These are phyloP conservation scores for Sanderia malayensis DNA, from an alignment of 30 jellyfish, hydroid and myxozoan species.

Conservation along the genomic window DNA sequence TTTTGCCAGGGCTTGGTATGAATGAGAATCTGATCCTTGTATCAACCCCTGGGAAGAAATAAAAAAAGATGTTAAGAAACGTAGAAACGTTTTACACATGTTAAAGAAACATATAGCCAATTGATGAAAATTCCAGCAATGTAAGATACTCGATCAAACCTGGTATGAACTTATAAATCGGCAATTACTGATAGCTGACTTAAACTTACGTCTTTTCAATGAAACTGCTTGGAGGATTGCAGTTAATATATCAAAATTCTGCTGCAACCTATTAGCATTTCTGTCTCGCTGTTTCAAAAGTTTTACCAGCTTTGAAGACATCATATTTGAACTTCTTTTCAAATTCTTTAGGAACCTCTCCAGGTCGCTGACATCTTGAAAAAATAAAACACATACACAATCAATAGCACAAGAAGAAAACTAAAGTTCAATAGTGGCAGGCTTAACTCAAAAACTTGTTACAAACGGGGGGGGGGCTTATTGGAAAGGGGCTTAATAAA, in stretches of 20 bases:
- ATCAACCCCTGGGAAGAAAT: slow-evolving; percentile 78
- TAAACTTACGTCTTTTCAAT: slow-evolving; percentile 80
- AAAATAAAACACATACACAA: too few species aligned
- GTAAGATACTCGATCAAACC: too few species aligned
- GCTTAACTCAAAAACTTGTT: too few species aligned
- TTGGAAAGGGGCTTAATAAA: too few species aligned
- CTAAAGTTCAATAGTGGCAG: too few species aligned
- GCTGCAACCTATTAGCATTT: slow-evolving; percentile 92
- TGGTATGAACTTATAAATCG: too few species aligned
- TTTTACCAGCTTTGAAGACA: slow-evolving; percentile 88
- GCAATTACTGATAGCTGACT: too few species aligned
- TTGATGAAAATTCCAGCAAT: too few species aligned
- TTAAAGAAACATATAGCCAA: too few species aligned
- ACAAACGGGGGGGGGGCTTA: too few species aligned
- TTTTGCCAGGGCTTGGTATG: slow-evolving; percentile 94
- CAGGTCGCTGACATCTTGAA: slow-evolving; percentile 66
- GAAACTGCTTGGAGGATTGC: slow-evolving; percentile 96
- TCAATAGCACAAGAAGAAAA: too few species aligned
- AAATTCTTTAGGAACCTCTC: slow-evolving; percentile 71
- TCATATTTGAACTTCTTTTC: slow-evolving; percentile 76
- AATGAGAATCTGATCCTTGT: slow-evolving; percentile 92
- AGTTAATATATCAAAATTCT: slow-evolving; percentile 88
- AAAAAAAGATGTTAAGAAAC: neutral
- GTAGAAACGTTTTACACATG: too few species aligned
- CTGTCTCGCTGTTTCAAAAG: slow-evolving; percentile 92